Base-by-base conservation (phyloP, 2,888 invertebrate species). In the Andrena chrysosceles region DNA sequence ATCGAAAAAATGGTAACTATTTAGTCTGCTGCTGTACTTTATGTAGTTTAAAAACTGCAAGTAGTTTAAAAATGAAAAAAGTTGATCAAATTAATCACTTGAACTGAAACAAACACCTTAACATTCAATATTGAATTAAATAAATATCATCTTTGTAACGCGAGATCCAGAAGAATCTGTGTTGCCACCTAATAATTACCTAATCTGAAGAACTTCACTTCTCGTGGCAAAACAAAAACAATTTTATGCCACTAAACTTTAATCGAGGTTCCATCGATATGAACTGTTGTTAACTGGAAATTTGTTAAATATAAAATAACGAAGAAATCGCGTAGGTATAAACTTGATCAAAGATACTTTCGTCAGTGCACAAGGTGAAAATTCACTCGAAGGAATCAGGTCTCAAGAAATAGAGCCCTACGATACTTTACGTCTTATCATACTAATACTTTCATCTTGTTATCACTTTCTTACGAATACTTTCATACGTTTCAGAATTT, bases 391-490 rank as follows among this genome's bases (percentile, higher is more conserved):
- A 81, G 31, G 56, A 70, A 71, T 70, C 71, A 56, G 69, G 69
- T 77, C 74, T 63, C 84, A 73, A 68, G 56, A 83, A 66, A 68
- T 52, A 71, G 83, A 83, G 84, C 74, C 74, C 69, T 75, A 75
- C 81, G 23, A 63, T 77, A 83, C 80, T 60, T 78, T 71, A 63
- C 42, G 6, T 13, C 78, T 85, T 85, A 86, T 83, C 66, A 4
- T 78, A 83, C 87, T 89, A 86, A 73, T 90, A 90, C 89, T 90
- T 91, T 91, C 90, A 86, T 83, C 73, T 73, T 80, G 69, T 84
- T 87, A 89, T 90, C 85, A 91, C 92, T 92, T 91, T 90, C 89
- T 91, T 88, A 85, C 77, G 73, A 88, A 87, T 91, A 93, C 92
- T 93, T 92, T 93, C 92, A 91, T 91, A 87, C 85, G 89, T 91